Conservation (phyloP, 2,797 vertebrate genomes). For the Cossypha caffra region DNA sequence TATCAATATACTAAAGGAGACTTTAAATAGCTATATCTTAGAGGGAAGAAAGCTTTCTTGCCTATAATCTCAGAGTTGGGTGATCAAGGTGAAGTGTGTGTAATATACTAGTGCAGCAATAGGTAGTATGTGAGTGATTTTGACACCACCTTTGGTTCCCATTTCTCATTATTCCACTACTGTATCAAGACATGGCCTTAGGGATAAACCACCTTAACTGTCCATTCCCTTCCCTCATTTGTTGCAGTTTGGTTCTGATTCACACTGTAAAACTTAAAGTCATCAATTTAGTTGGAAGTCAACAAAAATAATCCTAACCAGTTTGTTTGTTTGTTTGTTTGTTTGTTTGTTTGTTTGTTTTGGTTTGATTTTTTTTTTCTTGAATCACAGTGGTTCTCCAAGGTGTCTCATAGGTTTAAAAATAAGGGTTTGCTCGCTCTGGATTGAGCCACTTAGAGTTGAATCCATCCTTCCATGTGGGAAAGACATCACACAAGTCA, state of each 20-base stretch:
- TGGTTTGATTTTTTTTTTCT: neutral
- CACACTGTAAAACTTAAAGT: neutral
- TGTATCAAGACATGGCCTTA: neutral
- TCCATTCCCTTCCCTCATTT: neutral
- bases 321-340: neutral
- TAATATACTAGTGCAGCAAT: neutral
- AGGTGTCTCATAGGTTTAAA: neutral
- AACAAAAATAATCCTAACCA: neutral
- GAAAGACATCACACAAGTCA: neutral
- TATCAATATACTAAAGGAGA: neutral
- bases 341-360: neutral
- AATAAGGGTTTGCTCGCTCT: neutral
- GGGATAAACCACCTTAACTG: neutral
- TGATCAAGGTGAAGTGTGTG: neutral
- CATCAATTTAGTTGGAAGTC: neutral
- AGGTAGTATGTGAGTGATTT: neutral
- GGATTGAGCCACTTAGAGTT: neutral
- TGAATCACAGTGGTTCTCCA: neutral
- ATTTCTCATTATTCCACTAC: neutral
- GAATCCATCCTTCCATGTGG: neutral
- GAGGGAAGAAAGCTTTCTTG: accelerated
- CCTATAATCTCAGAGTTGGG: neutral
- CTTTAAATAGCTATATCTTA: neutral
- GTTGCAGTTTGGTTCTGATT: neutral
- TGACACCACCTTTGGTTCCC: neutral